These are phyloP conservation scores for Amphipyra tragopoginis DNA, from an alignment of 2,888 invertebrate species.

Conservation along the genomic window DNA sequence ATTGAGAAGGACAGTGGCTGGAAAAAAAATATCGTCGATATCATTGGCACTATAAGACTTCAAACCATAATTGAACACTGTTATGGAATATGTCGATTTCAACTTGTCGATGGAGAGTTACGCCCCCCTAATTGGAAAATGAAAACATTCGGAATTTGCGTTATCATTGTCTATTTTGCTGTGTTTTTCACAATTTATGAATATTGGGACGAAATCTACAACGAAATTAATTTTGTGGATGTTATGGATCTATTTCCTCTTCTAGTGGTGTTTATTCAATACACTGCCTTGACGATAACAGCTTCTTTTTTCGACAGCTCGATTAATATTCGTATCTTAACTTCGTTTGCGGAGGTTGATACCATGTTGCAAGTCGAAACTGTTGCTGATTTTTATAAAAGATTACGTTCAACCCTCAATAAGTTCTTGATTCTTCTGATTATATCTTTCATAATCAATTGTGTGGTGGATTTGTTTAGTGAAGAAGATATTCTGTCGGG, in stretches of 20 bases:
- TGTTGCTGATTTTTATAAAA: constrained; percentile 61
- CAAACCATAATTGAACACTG: constrained; percentile 36
- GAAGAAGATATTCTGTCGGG: constrained; percentile 33
- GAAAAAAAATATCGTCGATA: constrained; percentile 17
- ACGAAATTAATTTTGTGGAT: constrained; percentile 45
- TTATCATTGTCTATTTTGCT: constrained; percentile 18
- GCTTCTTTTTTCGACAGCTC: constrained; percentile 60
- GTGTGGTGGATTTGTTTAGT: constrained; percentile 52
- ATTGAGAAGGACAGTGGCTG: constrained; percentile 3
- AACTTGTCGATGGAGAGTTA: constrained; percentile 33
- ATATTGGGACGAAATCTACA: constrained; percentile 23
- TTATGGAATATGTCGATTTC: constrained; percentile 41
- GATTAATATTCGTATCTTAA: constrained; percentile 62
- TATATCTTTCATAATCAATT: constrained; percentile 52
- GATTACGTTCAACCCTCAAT: constrained; percentile 49
- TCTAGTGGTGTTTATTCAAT: constrained; percentile 65
- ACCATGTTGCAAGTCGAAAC: constrained; percentile 58
- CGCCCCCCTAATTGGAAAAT: constrained; percentile 28
- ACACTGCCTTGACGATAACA: constrained; percentile 58
- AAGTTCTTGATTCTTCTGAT: constrained; percentile 52
- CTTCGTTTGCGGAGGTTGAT: constrained; percentile 65
- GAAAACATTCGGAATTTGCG: constrained; percentile 29
- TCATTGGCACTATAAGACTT: constrained; percentile 1
- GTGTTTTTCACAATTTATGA: constrained; percentile 17
- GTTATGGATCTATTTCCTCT: constrained; percentile 61